Percentiles rank a stretch among this genome's conserved stretches.
phyloP scores from a whole-genome alignment of 2,888 invertebrate species.

The Fabriciana adippe region DNA sequence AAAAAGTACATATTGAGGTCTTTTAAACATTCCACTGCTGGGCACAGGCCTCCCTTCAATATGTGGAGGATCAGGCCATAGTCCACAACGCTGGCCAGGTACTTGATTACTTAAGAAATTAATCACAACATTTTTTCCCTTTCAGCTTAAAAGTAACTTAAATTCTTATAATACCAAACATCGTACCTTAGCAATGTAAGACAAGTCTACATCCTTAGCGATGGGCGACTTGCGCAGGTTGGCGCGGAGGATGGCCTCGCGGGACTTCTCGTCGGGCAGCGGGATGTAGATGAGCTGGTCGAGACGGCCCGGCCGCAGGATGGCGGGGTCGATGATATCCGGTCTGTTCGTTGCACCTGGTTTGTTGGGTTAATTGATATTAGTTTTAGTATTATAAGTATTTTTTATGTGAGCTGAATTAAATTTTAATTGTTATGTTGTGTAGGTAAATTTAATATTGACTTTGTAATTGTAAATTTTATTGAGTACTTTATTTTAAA shows the following conservation, averaged over 20 bases:
- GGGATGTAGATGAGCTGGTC: conserved; percentile 99
- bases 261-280: conserved; percentile 98
- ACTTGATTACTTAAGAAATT: no score
- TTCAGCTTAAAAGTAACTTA: no score
- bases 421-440: no score
- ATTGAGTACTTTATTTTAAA: no score
- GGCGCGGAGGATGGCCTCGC: conserved; percentile 97
- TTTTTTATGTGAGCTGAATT: not conserved
- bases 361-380: conserved; percentile 69
- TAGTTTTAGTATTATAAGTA: not conserved
- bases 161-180: not conserved
- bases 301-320: conserved; percentile 98
- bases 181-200: conserved; percentile 91
- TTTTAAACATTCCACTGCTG: no score
- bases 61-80: no score
- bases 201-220: conserved; percentile 95
- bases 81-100: no score
- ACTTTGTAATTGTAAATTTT: no score
- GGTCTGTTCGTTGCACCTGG: conserved; percentile 79
- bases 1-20: no score
- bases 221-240: conserved; percentile 98
- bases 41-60: no score
- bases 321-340: conserved; percentile 99
- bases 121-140: no score
- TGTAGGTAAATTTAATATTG: no score